A percentile compares a stretch with the other conserved stretches of the same genome.
phyloP scores from a whole-genome alignment of 2,113 vertebrate species.

The Daboia siamensis region DNA sequence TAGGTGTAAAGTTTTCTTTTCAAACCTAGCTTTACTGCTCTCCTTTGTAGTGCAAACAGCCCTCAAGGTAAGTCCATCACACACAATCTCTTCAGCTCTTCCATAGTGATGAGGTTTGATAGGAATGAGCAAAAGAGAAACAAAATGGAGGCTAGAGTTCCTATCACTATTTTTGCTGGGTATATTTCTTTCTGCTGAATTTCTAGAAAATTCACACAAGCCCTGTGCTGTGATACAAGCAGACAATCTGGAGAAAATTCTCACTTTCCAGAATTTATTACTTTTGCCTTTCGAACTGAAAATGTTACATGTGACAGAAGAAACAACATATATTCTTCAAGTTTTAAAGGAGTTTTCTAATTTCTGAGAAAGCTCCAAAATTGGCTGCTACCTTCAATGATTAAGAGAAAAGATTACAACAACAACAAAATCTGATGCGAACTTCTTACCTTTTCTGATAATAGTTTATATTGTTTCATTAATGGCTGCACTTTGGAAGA shows the following conservation, averaged over 20 bases:
- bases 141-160: neutral
- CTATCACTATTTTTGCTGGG: neutral
- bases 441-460: slow-evolving; percentile 87
- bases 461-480: slow-evolving; percentile 89
- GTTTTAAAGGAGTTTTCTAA: neutral
- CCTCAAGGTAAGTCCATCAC: neutral
- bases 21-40: neutral
- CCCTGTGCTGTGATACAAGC: neutral
- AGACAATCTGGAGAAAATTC: neutral
- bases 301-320: neutral
- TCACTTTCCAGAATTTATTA: neutral
- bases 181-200: neutral
- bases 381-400: neutral
- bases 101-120: neutral
- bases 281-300: neutral
- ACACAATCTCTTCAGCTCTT: neutral
- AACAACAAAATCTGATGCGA: neutral
- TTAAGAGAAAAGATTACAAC: neutral
- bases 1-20: neutral
- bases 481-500: slow-evolving; percentile 85
- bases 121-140: neutral
- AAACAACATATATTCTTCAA: neutral
- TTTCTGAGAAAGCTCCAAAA: neutral
- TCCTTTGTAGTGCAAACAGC: neutral
- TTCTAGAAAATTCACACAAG: neutral